Evolutionary conservation across 1,140 invertebrate species (phyloP), one percentile per base, ranked within the genome.

Genomic region (Ceratosolen solmsi): DNA sequence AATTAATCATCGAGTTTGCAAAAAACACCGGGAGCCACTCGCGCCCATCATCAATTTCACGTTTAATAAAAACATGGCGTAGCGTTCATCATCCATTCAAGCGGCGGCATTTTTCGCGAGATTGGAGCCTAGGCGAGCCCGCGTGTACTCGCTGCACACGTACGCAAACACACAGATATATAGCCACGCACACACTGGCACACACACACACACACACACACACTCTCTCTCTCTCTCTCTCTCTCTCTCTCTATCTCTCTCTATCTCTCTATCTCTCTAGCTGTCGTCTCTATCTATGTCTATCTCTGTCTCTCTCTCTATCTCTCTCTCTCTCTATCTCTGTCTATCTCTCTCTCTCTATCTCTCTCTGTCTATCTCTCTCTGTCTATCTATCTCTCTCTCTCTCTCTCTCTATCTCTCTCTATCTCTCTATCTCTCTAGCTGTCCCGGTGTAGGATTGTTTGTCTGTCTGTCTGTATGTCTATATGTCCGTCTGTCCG

Each of bases 11-110:
- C 54, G 38, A 27, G 27, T 63, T 36, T 11, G 58, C n/a, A n/a
- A 74, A 58, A 60, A 58, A 58, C 2, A 63, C n/a, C 27, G 27
- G 71, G 41, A 46, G 41, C 41, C 41, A 46, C 41, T 46, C 25
- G 75, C 25, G 60, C 54, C 27, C 41, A 68, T 77, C 75, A 77
- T 77, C 60, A 77, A 77, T 77, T 79, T 79, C n/a, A 49, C 77
- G 25, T 77, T 77, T 68, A 77, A 68, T 68, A 80, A 73, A 80
- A 80, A 73, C 36, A 71, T 27, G 27, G 22, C 63, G 56, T n/a
- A 15, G 2, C 51, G 74, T n/a, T n/a, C 36, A 20, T 25, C 30
- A 13, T 5, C 36, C 73, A 54, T 36, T 33, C 27, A 49, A 38
- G 25, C 17, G 27, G 22, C 36, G 41, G 27, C 51, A 60, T 72